Evolutionary conservation across 2,113 vertebrate genomes (phyloP), one percentile per base, ranked within the genome.

Genomic region (Lonchura striata): DNA sequence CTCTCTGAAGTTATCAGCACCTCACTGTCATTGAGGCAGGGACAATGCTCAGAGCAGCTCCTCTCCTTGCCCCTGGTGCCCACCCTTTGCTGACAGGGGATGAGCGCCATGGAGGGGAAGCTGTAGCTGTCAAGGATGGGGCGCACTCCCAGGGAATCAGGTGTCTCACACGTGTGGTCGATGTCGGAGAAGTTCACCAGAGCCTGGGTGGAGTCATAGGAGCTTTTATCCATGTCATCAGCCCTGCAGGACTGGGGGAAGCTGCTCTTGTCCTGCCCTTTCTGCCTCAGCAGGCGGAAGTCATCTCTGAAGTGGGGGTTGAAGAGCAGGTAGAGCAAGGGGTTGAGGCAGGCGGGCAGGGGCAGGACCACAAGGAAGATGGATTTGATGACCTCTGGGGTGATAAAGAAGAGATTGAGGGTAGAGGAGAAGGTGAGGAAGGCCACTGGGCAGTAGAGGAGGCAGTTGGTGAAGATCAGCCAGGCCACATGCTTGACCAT

Each of bases 401-500:
- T 98, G 75, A 99, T 97, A 3, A 98, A 98, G 68, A 99, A 98
- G 88, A 99, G 98, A 90, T 98, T 98, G 86, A 99, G 98, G 60
- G 98, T 98, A 54, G 98, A 99, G 91, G 98, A 99, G 91, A 99
- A 98, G 76, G 98, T 98, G 72, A 99, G 98, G 97, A 99, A 99
- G 91, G 99, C 99, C 92, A 99, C 99, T 0, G 99, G 99, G 59
- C 99, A 98, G 93, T 99, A 99, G 31, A 99, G 99, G 44, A 99
- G 98, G 71, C 99, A 99, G 46, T 99, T 99, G 53, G 98, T 98
- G 78, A 99, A 99, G 97, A 99, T 99, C 85, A 99, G 98, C 99
- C 99, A 99, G 93, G 99, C 99, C 78, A 99, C 98, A 8, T 99
- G 99, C 96, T 99, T 98, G 94, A 99, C 98, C 98, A 99, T 99